A percentile compares a stretch with the other conserved stretches of the same genome.
phyloP scores from a whole-genome alignment of 2,113 vertebrate genomes.

The Notarius lentiginosus region DNA sequence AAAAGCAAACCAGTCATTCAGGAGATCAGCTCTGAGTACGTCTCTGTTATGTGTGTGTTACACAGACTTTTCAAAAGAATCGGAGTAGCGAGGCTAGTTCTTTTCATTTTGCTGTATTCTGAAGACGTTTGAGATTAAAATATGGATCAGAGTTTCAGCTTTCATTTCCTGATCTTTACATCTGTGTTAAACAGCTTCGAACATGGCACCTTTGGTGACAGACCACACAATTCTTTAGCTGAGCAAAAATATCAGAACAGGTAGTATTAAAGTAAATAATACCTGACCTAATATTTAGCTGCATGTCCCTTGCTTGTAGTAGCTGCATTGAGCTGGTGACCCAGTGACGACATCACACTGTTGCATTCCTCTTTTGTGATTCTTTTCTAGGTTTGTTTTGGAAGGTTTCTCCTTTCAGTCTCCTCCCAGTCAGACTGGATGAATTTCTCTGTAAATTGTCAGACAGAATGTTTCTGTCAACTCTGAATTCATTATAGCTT shows the following conservation, averaged over 20 bases:
- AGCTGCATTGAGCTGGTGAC: too few relatives aligned
- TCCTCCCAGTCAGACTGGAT: neutral
- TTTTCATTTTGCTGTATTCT: neutral
- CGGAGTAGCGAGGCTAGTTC: neutral
- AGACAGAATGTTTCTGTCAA: neutral
- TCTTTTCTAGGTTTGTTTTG: too few relatives aligned
- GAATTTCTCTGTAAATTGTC: neutral
- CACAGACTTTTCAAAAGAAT: neutral
- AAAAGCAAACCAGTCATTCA: slow-evolving; percentile 80
- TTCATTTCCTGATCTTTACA: neutral
- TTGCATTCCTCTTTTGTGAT: too few relatives aligned
- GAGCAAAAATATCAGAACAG: neutral
- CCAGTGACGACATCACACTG: too few relatives aligned
- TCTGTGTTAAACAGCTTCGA: neutral
- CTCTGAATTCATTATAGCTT: neutral
- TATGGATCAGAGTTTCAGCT: neutral
- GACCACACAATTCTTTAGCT: neutral
- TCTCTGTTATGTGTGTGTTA: neutral
- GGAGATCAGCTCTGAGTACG: slow-evolving; percentile 72
- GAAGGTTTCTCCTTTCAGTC: neutral
- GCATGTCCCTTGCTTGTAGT: too few relatives aligned
- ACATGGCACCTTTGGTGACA: neutral
- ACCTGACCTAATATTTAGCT: too few relatives aligned
- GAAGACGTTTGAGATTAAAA: neutral
- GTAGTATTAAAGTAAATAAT: neutral